Conservation (phyloP, 1,140 invertebrate genomes). For the Drusus annulatus region DNA sequence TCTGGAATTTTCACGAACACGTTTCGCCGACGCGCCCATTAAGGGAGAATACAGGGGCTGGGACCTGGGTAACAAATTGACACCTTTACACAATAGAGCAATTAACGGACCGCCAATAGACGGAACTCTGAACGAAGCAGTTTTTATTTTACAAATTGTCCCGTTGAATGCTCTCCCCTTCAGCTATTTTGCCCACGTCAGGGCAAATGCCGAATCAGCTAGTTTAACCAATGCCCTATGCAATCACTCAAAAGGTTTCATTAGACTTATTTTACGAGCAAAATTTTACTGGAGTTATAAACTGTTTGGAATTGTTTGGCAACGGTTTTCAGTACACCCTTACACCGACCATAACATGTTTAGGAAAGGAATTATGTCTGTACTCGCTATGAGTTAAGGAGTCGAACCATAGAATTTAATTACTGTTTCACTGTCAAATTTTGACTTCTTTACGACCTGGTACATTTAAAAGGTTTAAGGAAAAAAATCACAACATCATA, state of each 20-base stretch:
- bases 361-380: no score
- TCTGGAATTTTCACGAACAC: slow-evolving; percentile 15
- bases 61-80: slow-evolving; percentile 34
- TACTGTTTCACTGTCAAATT: no score
- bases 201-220: slow-evolving; percentile 18
- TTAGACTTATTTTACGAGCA: not conserved
- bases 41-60: not conserved
- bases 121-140: slow-evolving; percentile 10
- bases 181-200: not conserved
- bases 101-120: slow-evolving; percentile 43
- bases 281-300: no score
- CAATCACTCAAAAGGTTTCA: slow-evolving; percentile 2
- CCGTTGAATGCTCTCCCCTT: not conserved
- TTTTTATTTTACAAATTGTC: slow-evolving; percentile 22
- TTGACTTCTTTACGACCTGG: no score
- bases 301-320: no score
- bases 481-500: no score
- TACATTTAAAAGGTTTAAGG: no score
- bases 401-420: no score
- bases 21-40: slow-evolving; percentile 24
- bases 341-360: no score
- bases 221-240: not conserved
- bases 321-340: no score
- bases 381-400: no score
- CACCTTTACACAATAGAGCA: slow-evolving; percentile 45